These are phyloP conservation scores for Sinella curviseta DNA, from an alignment of 1,140 invertebrate genomes.

Conservation along the genomic window DNA sequence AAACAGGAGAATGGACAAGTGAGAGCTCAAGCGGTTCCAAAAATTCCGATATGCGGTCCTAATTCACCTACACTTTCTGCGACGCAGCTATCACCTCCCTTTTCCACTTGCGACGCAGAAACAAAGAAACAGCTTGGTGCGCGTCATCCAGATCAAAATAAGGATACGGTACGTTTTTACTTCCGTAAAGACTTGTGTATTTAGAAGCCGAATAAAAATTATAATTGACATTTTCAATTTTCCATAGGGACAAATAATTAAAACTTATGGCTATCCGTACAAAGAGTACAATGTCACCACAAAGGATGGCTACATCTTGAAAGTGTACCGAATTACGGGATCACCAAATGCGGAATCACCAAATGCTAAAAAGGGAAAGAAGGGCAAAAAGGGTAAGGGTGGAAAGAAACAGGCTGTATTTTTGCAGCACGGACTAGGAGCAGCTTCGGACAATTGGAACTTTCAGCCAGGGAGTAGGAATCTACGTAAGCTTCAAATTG, in stretches of 20 bases:
- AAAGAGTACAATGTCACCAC: too few species aligned
- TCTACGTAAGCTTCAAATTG: not conserved
- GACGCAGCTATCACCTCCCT: not conserved
- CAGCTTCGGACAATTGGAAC: not conserved
- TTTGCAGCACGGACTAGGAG: constrained; percentile 50
- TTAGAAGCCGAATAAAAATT: not conserved
- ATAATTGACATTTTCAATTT: not conserved
- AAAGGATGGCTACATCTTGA: too few species aligned
- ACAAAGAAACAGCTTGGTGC: not conserved
- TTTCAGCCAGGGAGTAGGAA: not conserved
- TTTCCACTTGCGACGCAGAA: not conserved
- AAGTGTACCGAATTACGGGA: constrained; percentile 62
- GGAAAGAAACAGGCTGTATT: constrained; percentile 58
- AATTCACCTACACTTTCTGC: too few species aligned
- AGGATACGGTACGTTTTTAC: not conserved
- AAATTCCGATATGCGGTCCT: too few species aligned
- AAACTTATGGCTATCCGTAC: constrained; percentile 58
- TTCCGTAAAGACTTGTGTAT: not conserved
- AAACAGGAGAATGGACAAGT: too few species aligned
- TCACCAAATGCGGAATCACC: constrained; percentile 54
- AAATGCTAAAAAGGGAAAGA: too few species aligned
- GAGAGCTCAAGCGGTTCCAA: too few species aligned
- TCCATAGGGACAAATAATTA: not conserved
- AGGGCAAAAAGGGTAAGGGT: not conserved
- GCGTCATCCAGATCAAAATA: not conserved